These are phyloP conservation scores for Drosophila burlai DNA, from an alignment of 1,140 invertebrate species.

Conservation along the genomic window DNA sequence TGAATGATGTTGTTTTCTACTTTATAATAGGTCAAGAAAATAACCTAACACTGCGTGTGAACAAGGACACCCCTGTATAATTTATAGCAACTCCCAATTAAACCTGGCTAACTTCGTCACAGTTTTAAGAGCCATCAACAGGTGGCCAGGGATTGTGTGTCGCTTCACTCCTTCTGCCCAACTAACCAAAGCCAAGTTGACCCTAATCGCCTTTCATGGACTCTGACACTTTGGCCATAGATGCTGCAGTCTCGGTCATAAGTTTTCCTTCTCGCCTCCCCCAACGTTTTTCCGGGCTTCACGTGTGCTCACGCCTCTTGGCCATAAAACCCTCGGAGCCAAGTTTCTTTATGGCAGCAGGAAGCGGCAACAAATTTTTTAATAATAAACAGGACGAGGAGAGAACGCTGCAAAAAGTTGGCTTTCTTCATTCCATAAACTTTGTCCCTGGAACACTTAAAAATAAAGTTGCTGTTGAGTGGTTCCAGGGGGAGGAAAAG, in stretches of 20 bases:
- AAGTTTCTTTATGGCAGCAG: constrained; percentile 57
- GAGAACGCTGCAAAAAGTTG: constrained; percentile 52
- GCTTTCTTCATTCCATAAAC: constrained; percentile 56
- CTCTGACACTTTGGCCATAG: constrained; percentile 66
- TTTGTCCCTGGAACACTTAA: constrained; percentile 67
- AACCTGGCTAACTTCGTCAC: constrained; percentile 1
- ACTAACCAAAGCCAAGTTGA: constrained; percentile 64
- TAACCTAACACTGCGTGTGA: background rate
- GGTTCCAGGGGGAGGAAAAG: background rate
- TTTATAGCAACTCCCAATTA: constrained; percentile 27
- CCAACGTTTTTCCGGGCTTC: constrained; percentile 7
- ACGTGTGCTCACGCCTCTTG: constrained; percentile 60
- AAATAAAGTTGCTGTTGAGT: constrained; percentile 68
- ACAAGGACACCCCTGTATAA: constrained; percentile 8
- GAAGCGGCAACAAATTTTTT: constrained; percentile 74
- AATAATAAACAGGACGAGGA: constrained; percentile 65
- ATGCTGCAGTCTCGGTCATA: constrained; percentile 37
- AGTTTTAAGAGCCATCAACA: constrained; percentile 43
- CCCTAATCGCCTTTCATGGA: constrained; percentile 71
- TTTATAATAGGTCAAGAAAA: background rate
- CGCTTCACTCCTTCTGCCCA: constrained; percentile 31
- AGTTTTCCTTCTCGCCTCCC: background rate
- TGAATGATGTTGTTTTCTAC: background rate
- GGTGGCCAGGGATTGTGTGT: constrained; percentile 46
- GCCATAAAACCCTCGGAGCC: constrained; percentile 59